Base-by-base conservation (phyloP, 1,140 invertebrate species). In the Atta cephalotes region DNA sequence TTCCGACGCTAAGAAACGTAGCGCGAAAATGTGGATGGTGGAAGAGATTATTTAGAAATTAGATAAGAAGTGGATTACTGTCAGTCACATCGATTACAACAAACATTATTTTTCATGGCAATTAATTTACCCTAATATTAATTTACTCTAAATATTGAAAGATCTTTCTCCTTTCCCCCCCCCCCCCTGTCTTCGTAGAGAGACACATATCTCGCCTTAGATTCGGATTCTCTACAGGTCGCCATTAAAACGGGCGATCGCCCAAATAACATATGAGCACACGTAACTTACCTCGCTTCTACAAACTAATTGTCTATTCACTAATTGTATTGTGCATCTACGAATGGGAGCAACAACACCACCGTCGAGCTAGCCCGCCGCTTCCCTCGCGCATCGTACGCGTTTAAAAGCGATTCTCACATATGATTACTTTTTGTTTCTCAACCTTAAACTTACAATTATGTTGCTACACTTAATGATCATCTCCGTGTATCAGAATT, bases 271-370 rank as follows among this genome's bases (percentile, higher is more conserved):
- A 31, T 77, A 80, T 60, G 72, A 62, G 45, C 65, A 72, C 78
- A 88, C 89, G 80, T 87, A 91, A 94, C 92, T 93, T 94, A 93
- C 92, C 92, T 92, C 76, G 45, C 25, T 79, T 60, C 74, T 77
- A 93, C 92, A 90, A 92, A 93, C 92, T 93, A 93, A 93, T 91
- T 92, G 85, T 92, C 92, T 94, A 91, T 70, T 91, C 84, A 89
- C 93, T 94, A 94, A 93, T 93, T 91, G 91, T 91, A 92, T 93
- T 91, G 90, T 94, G 92, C 93, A 94, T 94, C 93, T 94, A 95
- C 93, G 87, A 93, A 94, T 94, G 93, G 94, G 94, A 94, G 94
- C 94, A 94, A 94, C 94, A 95, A 95, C 93, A 93, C 88, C 90
- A 90, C 86, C 90, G 90, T 87, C 65, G 45, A 87, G 76, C 84